Evolutionary conservation across 2,113 vertebrate species (phyloP), one percentile per base, ranked within the genome.

Genomic region (Solea solea): DNA sequence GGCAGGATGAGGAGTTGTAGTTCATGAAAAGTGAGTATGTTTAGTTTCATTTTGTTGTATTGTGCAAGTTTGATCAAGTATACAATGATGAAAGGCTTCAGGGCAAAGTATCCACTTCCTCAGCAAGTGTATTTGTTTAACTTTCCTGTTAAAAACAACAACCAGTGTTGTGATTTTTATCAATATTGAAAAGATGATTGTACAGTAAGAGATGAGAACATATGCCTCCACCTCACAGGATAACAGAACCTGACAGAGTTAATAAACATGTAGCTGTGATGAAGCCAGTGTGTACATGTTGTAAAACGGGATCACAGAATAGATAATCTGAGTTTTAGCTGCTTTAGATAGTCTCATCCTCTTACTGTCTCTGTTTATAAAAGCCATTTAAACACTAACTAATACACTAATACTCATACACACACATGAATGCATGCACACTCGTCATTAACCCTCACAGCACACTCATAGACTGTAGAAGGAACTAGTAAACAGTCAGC

Each of bases 271-370:
- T 66, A 40, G 63, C n/a, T 9, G 51, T 60, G 41, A 78, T 70
- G 64, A 74, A 84, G 71, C 67, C 25, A 10, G 52, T 58, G 40
- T 66, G 13, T 51, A 50, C 61, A 67, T 76, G 76, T 28, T 73
- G 58, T 66, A 72, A 78, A 5, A 81, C 68, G 63, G 65, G 81
- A 83, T 85, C 73, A 73, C 53, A 54, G 54, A 72, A 71, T 52
- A 74, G 53, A 78, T 61, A 88, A 90, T 90, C 83, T 74, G 58
- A 42, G 72, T 51, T 80, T 83, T 64, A 16, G 53, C 69, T 58
- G 76, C 66, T 83, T 88, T 62, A 62, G 74, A 78, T 62, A 54
- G 67, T 62, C 69, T 65, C 69, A 81, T 73, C 61, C 59, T 61
- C 60, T 82, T n/a, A 60, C 50, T 57, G 65, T 61, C 8, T 70